These are phyloP conservation scores for Syncerus caffer DNA, from an alignment of 2,797 vertebrate genomes.

Conservation along the genomic window DNA sequence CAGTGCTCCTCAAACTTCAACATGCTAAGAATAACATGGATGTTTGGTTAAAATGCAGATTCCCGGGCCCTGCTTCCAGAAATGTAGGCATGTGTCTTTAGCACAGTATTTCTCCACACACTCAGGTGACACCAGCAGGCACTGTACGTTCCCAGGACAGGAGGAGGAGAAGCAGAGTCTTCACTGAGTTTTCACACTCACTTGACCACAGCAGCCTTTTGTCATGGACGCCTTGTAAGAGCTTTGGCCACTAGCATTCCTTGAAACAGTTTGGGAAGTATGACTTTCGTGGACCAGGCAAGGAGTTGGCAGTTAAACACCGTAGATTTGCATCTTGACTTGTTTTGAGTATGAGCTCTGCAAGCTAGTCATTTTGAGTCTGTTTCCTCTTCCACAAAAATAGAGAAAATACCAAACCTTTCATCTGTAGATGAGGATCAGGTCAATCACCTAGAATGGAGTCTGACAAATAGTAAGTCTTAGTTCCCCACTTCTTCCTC, in stretches of 20 bases:
- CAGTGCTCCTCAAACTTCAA: neutral
- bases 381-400: neutral
- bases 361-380: neutral
- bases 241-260: neutral
- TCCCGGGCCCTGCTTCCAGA: neutral
- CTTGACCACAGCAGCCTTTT: neutral
- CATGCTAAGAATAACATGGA: neutral
- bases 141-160: neutral
- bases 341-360: neutral
- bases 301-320: neutral
- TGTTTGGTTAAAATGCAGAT: neutral
- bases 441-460: neutral
- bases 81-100: neutral
- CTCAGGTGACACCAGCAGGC: fast-evolving
- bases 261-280: neutral
- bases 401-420: neutral
- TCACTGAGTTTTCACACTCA: neutral
- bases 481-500: neutral
- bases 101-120: neutral
- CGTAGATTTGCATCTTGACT: neutral
- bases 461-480: neutral
- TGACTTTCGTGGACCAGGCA: neutral
- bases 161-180: neutral
- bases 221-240: neutral
- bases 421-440: neutral